Evolutionary conservation across 2,113 vertebrate genomes (phyloP), one percentile per base, ranked within the genome.

Genomic region (Clarias gariepinus): DNA sequence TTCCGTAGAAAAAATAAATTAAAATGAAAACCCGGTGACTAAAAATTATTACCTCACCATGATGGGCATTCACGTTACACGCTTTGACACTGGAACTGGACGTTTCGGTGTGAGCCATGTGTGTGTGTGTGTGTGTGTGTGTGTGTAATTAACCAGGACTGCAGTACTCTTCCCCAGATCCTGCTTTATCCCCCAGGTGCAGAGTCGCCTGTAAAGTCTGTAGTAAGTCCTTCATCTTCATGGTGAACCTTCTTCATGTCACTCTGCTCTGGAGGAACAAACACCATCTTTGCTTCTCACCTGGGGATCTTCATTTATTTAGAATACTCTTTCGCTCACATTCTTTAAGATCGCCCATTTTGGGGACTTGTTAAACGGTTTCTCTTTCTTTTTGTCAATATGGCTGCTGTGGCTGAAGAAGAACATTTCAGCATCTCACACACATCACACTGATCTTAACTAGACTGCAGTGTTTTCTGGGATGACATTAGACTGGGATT

Each of bases 131-230:
- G 88, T 73, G 30, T 33, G n/a, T 13, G 41, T 30, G 61, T 13
- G 88, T 92, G 81, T 94, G 93, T 81, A 89, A 77, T 92, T 74
- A 88, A 91, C 87, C 91, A 96, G 94, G 91, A 92, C 89, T 92
- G 87, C 91, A 94, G 91, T 91, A 91, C 88, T 87, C 78, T 93
- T 87, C 64, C 92, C 89, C 92, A 93, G 89, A 91, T 90, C 57
- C 58, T 92, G 92, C 89, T 91, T 91, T 90, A 91, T 93, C 93
- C 92, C 86, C 94, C 93, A 68, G 92, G 87, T 96, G 93, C 94
- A 95, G 89, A 92, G 90, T 95, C 89, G 94, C 94, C 92, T 97
- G 93, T 95, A 92, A 92, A 89, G 94, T 96, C 91, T 96, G 93
- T 94, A 95, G 93, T 96, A 96, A 96, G 94, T 96, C 93, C 91